phyloP scores from a whole-genome alignment of 2,113 vertebrate species.

The Phaethon lepturus region DNA sequence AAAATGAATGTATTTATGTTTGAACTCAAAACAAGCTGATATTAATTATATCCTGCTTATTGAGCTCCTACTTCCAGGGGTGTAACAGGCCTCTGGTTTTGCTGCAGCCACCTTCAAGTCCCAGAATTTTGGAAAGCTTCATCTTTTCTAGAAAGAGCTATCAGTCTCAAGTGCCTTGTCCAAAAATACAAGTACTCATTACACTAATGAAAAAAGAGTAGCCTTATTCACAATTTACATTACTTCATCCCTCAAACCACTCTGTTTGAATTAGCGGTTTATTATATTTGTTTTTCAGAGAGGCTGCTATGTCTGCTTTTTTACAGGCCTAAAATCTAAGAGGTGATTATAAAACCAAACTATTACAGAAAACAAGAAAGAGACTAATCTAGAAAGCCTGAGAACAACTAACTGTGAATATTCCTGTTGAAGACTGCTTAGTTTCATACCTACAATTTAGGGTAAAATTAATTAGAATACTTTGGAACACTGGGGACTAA shows the following conservation, averaged over 20 bases:
- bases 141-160: background rate
- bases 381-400: background rate
- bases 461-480: background rate
- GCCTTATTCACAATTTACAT: background rate
- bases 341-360: background rate
- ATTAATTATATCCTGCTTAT: background rate
- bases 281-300: background rate
- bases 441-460: background rate
- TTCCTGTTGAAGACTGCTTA: background rate
- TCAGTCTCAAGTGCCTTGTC: background rate
- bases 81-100: background rate
- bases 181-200: background rate
- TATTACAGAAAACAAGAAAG: background rate
- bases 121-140: background rate
- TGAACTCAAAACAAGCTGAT: background rate
- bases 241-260: background rate
- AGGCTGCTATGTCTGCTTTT: background rate
- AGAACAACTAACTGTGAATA: background rate
- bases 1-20: background rate
- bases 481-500: background rate
- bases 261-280: background rate
- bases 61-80: background rate
- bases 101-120: background rate
- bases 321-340: background rate
- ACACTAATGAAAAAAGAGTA: background rate